Base-by-base conservation (phyloP, 2,113 vertebrate species). In the Myotis lucifugus region DNA sequence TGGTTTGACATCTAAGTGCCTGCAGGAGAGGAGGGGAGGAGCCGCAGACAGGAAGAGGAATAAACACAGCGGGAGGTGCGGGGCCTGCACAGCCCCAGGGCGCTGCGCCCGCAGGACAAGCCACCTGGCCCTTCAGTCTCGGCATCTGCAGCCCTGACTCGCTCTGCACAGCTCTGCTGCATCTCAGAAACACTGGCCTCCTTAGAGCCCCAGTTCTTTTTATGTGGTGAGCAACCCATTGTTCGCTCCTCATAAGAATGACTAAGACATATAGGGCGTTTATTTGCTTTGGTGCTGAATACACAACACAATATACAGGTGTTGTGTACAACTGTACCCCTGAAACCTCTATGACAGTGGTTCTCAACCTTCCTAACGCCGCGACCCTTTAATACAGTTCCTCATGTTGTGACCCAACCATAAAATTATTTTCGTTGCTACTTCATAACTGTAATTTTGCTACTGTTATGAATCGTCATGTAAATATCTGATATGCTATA, bases 51-150 rank as follows among this genome's bases (percentile, higher is more conserved):
- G 76, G 46, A n/a, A 18, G 12, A 61, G 59, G 59, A 61, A 27
- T 27, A 9, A 11, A 11, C 10, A 4, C 5, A 8, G 5, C 0
- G 0, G 48, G 15, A 15, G 15, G 12, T 0, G 61, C 11, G 4
- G 56, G 48, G 54, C 48, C 4, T 15, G 23, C 23, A 5, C n/a
- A n/a, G n/a, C 61, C 59, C 25, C 8, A 64, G 59, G 56, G 66
- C 6, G 6, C 3, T 48, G n/a, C 13, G 34, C 29, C 4, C 19
- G n/a, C 17, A n/a, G 27, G 6, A 18, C 32, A 19, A 40, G 70
- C 11, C 54, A 6, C 0, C 2, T 0, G 3, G 14, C 46, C 50
- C 34, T 0, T 17, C 2, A 2, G 8, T 23, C 18, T 81, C 25
- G 64, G n/a, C 23, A 9, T 19, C 8, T 64, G 1, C 3, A 27